Evolutionary conservation across 1,140 invertebrate genomes (phyloP), one percentile per base, ranked within the genome.

Genomic region (Drosophila asahinai): DNA sequence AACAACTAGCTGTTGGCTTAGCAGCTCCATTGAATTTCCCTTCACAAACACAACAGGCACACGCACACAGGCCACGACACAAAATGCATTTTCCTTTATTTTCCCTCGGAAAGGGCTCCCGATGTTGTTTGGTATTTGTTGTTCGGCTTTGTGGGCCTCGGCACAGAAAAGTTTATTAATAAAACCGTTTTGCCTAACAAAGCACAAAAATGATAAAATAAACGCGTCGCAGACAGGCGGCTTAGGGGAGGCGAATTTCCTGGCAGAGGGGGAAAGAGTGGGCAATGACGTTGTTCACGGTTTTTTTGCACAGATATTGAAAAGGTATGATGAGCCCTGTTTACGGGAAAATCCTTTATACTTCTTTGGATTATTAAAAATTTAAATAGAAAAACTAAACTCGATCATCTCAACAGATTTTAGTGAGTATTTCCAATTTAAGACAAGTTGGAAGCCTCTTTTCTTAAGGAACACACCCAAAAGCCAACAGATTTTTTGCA

Each of bases 161-260:
- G 33, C 49, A 57, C 55, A 77, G 71, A 67, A 77, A 77, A 77
- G 75, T 77, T 77, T 77, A 77, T 77, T 77, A 77, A 77, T 77
- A 77, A 77, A 77, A 60, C 63, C 63, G 75, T 77, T 77, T 77
- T 65, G 74, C 62, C 75, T 67, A 77, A 77, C 73, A 77, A 68
- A 77, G 61, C 73, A 49, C 61, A 77, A 62, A 77, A 77, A 77
- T 80, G 83, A 86, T 86, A 86, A 87, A 83, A 77, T 87, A 83
- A 86, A 73, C 75, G 79, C 83, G 80, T 70, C 75, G 71, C 43
- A 52, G 63, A 67, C 62, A 77, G 71, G 68, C 6, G n/a, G 47
- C 17, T 43, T 36, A 47, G 11, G 36, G 12, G 7, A 12, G 22
- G 47, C 19, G 36, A 14, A 43, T 9, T n/a, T 59, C 22, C 45